Evolutionary conservation across 2,888 invertebrate species (phyloP), one percentile per base, ranked within the genome.

Genomic region (Hydriomena furcata): DNA sequence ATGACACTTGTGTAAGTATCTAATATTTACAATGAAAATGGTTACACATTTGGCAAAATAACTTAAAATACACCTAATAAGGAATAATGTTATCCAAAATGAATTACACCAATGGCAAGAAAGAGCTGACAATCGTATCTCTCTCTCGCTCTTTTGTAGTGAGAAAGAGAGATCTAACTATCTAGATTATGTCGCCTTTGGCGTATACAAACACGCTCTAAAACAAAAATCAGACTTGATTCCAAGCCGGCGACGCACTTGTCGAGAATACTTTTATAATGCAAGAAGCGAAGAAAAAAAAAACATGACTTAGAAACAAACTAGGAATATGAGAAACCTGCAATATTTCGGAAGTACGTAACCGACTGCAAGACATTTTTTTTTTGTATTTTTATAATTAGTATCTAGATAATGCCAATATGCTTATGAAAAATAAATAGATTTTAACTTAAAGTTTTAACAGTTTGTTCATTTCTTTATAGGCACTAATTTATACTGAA

Each of bases 11-110:
- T 24, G 30, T 73, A n/a, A 71, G 12, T 74, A 71, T 75, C 66
- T 60, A 76, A 78, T 85, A 88, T 89, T 82, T 88, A 89, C 88
- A 89, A 68, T 71, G 63, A 71, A 73, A 73, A 65, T 74, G 73
- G 73, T 76, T 80, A 82, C 65, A 76, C 79, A 84, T 85, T 84
- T 87, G 82, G 83, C 80, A 82, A 85, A 86, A 86, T 86, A 87
- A 87, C 82, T 87, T 85, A 68, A 63, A 71, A 63, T 60, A 47
- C 30, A 30, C 45, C 7, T 37, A 49, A 25, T 68, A 70, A 66
- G 58, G 60, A 65, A 69, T 71, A 62, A 64, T 67, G 55, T 31
- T 45, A 53, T 45, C 20, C 36, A 41, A 42, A 46, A 34, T 37
- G 35, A 51, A 44, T 37, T 45, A 52, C 52, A 40, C 47, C 52